Percentiles rank a stretch among this genome's conserved stretches.
phyloP scores from a whole-genome alignment of 2,113 vertebrate genomes.

The Hiodon tergisus region DNA sequence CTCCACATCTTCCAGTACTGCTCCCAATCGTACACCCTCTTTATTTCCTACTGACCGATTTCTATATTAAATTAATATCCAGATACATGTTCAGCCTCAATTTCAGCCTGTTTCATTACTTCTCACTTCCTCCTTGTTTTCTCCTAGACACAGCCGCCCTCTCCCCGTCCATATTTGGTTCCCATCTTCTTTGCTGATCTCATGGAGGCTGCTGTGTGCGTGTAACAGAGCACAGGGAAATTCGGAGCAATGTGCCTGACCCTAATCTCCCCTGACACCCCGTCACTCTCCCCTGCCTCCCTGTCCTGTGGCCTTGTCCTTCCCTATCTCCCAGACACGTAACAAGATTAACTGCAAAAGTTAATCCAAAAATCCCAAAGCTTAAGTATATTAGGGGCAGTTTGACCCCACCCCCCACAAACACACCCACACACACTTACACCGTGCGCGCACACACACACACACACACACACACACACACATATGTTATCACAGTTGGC shows the following conservation, averaged over 20 bases:
- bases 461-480: too few species aligned
- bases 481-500: background rate
- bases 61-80: too few species aligned
- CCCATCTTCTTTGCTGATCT: background rate
- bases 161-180: background rate
- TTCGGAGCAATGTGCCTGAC: background rate
- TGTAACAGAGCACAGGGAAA: background rate
- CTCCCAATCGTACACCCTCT: too few species aligned
- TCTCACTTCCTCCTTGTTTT: background rate
- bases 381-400: slow-evolving; percentile 57
- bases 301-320: slow-evolving; percentile 15
- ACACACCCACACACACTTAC: too few species aligned
- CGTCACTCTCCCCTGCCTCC: slow-evolving; percentile 8
- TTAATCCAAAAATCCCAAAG: slow-evolving; percentile 61
- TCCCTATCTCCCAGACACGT: slow-evolving; percentile 30
- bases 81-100: too few species aligned
- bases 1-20: background rate
- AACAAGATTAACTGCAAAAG: slow-evolving; percentile 60
- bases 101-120: too few species aligned
- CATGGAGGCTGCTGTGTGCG: too few species aligned
- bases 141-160: background rate
- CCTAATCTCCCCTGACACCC: slow-evolving; percentile 16
- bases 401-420: slow-evolving; percentile 20
- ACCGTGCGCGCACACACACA: too few species aligned
- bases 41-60: too few species aligned